Evolutionary conservation across 2,797 vertebrate genomes (phyloP), one percentile per base, ranked within the genome.

Genomic region (Threskiornis aethiopicus): DNA sequence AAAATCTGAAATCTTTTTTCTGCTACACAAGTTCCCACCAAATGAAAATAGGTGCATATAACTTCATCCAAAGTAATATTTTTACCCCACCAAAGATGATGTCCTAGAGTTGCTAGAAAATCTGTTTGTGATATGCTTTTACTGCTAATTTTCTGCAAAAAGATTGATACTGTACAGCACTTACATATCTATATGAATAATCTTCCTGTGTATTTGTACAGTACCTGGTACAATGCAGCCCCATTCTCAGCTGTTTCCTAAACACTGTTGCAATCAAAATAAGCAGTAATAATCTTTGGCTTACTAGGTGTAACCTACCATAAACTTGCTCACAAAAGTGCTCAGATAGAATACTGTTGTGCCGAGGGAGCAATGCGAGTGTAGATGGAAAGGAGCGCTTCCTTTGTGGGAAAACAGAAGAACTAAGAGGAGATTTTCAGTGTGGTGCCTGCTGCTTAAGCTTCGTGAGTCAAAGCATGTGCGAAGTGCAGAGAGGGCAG

Each of bases 281-380:
- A 54, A 89, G 16, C 46, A n/a, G 11, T 49, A 46, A 52, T 49
- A 33, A 62, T 54, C 2, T 72, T 75, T 67, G 19, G 11, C 16
- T 64, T 57, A 41, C 15, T 51, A 67, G 66, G 28, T 44, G 33
- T 67, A 72, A 58, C 17, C 39, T 67, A 41, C 37, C 22, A 9
- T 41, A 35, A 76, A 51, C 16, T 26, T n/a, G 35, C 31, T 76
- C 58, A 37, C 17, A 13, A 7, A 65, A 42, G 41, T 10, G 54
- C 47, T 76, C n/a, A 16, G 39, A 13, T 33, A 19, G 24, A 69
- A 31, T 33, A 29, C 26, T 7, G 4, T 22, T 33, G 54, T 47
- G n/a, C 33, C 1, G 10, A 62, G 33, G 72, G 22, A 52, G 57
- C 26, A n/a, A 14, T 0, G 10, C 4, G 5, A 33, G 26, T 0